Percentiles rank a stretch among this genome's conserved stretches.
These are phyloP conservation scores for Galeruca laticollis DNA, from an alignment of 2,888 invertebrate species.

Conservation along the genomic window DNA sequence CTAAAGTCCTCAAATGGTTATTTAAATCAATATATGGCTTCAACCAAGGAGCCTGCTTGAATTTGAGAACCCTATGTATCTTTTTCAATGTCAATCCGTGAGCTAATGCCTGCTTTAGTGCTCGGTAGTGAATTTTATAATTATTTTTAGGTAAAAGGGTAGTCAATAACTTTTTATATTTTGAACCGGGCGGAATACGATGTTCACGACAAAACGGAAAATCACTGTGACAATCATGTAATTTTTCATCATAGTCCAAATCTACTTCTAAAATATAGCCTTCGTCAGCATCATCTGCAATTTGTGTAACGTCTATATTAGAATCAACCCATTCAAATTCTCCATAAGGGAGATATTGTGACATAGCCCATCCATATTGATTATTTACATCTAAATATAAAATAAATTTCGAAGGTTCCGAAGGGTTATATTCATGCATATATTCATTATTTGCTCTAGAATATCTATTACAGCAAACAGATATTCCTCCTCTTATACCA, in stretches of 20 bases:
- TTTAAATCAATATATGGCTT: conserved; percentile 20
- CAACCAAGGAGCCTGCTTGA: no score
- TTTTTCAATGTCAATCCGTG: no score
- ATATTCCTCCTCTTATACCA: conserved; percentile 41
- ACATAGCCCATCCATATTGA: conserved; percentile 4
- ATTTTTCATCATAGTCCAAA: not conserved
- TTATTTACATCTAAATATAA: conserved; percentile 17
- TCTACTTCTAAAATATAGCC: not conserved
- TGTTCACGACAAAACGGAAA: no score
- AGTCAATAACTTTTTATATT: not conserved
- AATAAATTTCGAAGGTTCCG: not conserved
- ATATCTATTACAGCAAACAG: not conserved
- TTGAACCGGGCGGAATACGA: no score
- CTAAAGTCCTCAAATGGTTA: not conserved
- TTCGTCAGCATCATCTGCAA: not conserved
- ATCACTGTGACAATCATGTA: not conserved
- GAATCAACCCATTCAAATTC: no score
- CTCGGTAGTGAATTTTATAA: no score
- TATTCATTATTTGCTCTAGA: not conserved
- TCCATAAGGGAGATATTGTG: no score
- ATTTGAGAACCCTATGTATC: no score
- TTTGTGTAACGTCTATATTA: not conserved
- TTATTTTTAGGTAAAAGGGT: no score
- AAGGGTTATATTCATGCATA: not conserved
- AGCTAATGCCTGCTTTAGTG: no score